Percentiles rank a stretch among this genome's conserved stretches.
Evolutionary conservation across 2,797 vertebrate genomes (phyloP).

Genomic region (Phaenicophaeus curvirostris): DNA sequence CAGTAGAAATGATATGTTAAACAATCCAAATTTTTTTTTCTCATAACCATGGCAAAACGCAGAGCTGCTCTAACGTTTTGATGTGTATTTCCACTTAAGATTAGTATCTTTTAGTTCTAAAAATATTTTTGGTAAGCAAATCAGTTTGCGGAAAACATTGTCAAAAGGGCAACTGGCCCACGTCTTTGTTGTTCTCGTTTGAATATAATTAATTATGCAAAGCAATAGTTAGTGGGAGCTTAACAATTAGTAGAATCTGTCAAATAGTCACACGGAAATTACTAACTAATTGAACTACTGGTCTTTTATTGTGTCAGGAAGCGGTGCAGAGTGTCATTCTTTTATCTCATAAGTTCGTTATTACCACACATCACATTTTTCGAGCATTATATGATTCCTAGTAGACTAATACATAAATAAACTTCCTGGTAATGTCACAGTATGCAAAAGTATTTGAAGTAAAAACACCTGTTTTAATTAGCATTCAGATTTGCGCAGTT

Average conservation of each 20-base stretch:
- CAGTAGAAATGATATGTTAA: slow-evolving; percentile 73
- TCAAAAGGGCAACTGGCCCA: slow-evolving; percentile 83
- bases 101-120: slow-evolving; percentile 70
- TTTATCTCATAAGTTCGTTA: slow-evolving; percentile 73
- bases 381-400: slow-evolving; percentile 60
- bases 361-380: slow-evolving; percentile 54
- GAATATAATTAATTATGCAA: slow-evolving; percentile 94
- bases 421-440: slow-evolving; percentile 68
- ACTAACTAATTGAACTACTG: slow-evolving; percentile 92
- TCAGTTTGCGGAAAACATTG: slow-evolving; percentile 77
- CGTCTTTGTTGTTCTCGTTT: slow-evolving; percentile 85
- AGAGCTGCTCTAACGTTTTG: slow-evolving; percentile 56
- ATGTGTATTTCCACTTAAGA: slow-evolving; percentile 71
- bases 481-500: slow-evolving; percentile 73
- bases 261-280: slow-evolving; percentile 92
- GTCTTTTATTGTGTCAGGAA: slow-evolving; percentile 89
- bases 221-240: slow-evolving; percentile 92
- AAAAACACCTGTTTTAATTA: slow-evolving; percentile 84
- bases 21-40: slow-evolving; percentile 72
- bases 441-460: slow-evolving; percentile 72
- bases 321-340: slow-evolving; percentile 73
- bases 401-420: slow-evolving; percentile 78
- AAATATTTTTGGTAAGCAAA: slow-evolving; percentile 79
- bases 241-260: slow-evolving; percentile 95
- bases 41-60: slow-evolving; percentile 66